These are phyloP conservation scores for Atherinomorus stipes DNA, from an alignment of 2,113 vertebrate genomes.

Conservation along the genomic window DNA sequence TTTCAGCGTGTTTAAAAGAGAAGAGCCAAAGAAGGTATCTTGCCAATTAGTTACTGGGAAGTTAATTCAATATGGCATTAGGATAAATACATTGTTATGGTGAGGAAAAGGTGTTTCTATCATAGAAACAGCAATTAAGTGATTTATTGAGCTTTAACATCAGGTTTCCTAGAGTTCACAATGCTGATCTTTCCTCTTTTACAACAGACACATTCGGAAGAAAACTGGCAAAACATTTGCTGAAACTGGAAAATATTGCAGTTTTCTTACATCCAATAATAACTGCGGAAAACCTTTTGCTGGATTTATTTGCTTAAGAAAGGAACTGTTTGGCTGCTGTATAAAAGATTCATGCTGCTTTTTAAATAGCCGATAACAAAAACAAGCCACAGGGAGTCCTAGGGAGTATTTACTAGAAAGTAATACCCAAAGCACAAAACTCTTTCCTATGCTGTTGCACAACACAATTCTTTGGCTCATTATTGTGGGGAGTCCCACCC, in stretches of 20 bases:
- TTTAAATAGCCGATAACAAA: slow-evolving; percentile 2
- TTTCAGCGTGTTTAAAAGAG: too few species aligned
- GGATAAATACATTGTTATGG: background rate
- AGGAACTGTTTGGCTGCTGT: background rate
- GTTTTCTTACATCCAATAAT: slow-evolving; percentile 14
- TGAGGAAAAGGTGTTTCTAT: background rate
- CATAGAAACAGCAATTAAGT: background rate
- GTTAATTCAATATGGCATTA: background rate
- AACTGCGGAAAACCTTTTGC: background rate
- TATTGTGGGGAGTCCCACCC: background rate
- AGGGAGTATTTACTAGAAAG: slow-evolving; percentile 7
- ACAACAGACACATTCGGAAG: background rate
- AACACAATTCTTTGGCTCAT: background rate
- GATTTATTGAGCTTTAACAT: slow-evolving; percentile 6
- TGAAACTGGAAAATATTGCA: slow-evolving; percentile 6
- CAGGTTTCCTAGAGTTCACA: background rate
- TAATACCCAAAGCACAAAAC: background rate
- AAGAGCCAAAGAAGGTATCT: too few species aligned
- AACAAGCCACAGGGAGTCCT: background rate
- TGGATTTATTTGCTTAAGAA: slow-evolving; percentile 11
- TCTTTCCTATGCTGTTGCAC: background rate
- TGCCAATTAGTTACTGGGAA: background rate
- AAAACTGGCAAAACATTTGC: background rate
- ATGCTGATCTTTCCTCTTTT: background rate
- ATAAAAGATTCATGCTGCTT: background rate